Evolutionary conservation across 2,113 vertebrate genomes (phyloP), one percentile per base, ranked within the genome.

Genomic region (Periophthalmus modestus): DNA sequence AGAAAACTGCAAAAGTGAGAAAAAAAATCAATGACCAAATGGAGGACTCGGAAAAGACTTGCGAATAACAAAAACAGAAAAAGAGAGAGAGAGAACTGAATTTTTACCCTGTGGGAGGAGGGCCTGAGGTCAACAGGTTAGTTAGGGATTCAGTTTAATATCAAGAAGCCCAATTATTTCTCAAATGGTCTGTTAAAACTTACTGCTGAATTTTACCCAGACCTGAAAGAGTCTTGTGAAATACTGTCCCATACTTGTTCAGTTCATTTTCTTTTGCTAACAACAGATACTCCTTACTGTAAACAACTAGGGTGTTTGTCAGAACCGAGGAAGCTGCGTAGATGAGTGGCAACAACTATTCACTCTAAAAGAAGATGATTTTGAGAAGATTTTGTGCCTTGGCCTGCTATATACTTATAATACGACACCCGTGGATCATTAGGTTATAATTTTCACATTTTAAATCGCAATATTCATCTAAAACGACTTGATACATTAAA

Each of bases 31-130:
- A 73, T 70, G 70, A 58, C 66, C 72, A 76, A 72, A 39, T 52
- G 52, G 72, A 59, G 28, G 77, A 77, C 65, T 18, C 19, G 55
- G 69, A 72, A 63, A 66, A 79, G 75, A 24, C 66, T 59, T 46
- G 55, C 46, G 66, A 72, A 61, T 69, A 72, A 75, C 74, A 46
- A 69, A 36, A 72, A 46, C 34, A 73, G 33, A 11, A 68, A 28
- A 43, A 47, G 63, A 57, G 24, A 47, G 63, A 57, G 24, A 14
- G 33, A 50, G 39, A 43, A 43, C 39, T 11, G 39, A 9, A 46
- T 58, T 72, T 15, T 68, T 54, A 12, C 63, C 14, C 59, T 61
- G 23, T 61, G 5, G 23, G 14, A 33, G 13, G 13, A 34, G 23
- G 7, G 19, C 33, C 7, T 65, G 39, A 65, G n/a, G 33, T 33